These are phyloP conservation scores for Simalia tracyae DNA, from an alignment of 2,797 vertebrate genomes.

Conservation along the genomic window DNA sequence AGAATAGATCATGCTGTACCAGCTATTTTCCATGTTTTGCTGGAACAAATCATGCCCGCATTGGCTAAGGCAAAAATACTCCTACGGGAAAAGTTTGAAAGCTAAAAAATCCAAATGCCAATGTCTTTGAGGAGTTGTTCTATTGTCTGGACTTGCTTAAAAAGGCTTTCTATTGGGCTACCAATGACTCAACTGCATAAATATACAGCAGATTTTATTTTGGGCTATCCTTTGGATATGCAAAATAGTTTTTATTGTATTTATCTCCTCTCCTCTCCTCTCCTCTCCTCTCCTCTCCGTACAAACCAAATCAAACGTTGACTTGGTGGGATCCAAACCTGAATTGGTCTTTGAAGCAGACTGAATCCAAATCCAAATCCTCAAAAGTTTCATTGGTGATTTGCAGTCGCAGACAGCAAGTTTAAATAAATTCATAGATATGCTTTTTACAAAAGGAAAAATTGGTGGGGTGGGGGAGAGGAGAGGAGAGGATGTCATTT, in stretches of 20 bases:
- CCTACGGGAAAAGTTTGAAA: conserved; percentile 29
- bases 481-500: too few relatives aligned
- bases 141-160: background rate
- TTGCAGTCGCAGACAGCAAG: background rate
- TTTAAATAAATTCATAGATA: background rate
- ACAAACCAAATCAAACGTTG: background rate
- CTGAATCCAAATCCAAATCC: background rate
- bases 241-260: background rate
- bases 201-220: background rate
- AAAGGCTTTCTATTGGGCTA: background rate
- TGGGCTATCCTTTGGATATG: conserved; percentile 1
- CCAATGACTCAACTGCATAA: background rate
- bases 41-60: background rate
- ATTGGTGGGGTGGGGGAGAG: background rate
- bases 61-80: background rate
- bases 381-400: background rate
- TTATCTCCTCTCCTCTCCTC: background rate
- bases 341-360: background rate
- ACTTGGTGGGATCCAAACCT: background rate
- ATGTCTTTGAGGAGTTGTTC: conserved; percentile 10
- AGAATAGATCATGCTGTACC: background rate
- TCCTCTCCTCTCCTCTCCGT: too few relatives aligned
- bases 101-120: conserved; percentile 42
- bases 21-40: background rate
- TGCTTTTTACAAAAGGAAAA: background rate